Percentiles rank a stretch among this genome's conserved stretches.
Conservation (phyloP, 2,888 invertebrate genomes). For the Tenthredo distinguenda region DNA sequence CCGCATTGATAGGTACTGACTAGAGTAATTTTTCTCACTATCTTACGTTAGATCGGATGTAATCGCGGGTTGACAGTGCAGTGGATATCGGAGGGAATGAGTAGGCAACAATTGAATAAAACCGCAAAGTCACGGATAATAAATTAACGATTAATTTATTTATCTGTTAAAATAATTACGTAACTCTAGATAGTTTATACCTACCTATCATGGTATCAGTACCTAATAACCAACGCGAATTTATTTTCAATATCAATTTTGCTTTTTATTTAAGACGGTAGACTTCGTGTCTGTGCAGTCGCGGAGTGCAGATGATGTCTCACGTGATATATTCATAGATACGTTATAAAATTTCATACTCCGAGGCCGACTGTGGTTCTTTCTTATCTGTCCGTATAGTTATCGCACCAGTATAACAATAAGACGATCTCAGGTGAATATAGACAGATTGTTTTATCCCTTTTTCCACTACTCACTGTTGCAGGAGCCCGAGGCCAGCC, state of each 20-base stretch:
- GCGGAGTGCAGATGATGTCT: not conserved
- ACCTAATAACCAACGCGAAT: not conserved
- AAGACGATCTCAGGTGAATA: not conserved
- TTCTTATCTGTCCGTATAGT: not conserved
- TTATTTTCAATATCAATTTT: not conserved
- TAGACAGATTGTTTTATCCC: not conserved
- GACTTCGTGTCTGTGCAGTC: not conserved
- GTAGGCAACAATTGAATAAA: slow-evolving; percentile 28
- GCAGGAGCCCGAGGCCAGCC: slow-evolving; percentile 4
- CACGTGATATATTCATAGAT: not conserved
- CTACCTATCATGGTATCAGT: not conserved
- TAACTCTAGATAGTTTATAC: slow-evolving; percentile 5
- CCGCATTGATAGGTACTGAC: not conserved
- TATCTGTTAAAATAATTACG: slow-evolving; percentile 30
- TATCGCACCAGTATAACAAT: not conserved
- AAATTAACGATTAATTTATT: slow-evolving; percentile 20
- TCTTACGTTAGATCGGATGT: not conserved
- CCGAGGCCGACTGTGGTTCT: not conserved
- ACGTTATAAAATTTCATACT: not conserved
- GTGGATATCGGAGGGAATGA: not conserved
- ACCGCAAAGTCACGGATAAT: slow-evolving; percentile 32
- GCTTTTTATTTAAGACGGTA: not conserved
- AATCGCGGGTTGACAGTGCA: not conserved
- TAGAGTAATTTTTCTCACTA: not conserved
- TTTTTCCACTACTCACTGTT: not conserved